Evolutionary conservation across 2,797 vertebrate species (phyloP), one percentile per base, ranked within the genome.

Genomic region (Heterohyrax brucei): DNA sequence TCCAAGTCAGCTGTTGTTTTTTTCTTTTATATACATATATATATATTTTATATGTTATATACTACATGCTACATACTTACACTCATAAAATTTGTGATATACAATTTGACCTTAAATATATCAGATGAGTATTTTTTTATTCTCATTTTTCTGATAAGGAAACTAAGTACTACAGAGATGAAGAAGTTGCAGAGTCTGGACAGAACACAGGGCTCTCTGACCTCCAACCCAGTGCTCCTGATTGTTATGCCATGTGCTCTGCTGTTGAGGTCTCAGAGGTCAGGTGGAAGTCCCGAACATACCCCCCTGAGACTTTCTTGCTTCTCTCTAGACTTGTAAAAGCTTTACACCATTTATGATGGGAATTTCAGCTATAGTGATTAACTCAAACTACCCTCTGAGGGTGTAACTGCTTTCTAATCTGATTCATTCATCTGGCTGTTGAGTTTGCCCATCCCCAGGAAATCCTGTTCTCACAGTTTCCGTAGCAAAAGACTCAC

Each of bases 401-500:
- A 19, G 50, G 7, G 5, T 0, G 0, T 1, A 1, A 48, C 66
- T 56, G 44, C 8, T 3, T 33, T 59, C 33, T 14, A 7, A 7
- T 62, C 94, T 75, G 56, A 80, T 39, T 83, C 80, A 56, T 12
- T 4, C 1, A 0, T 46, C 73, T n/a, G 78, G 44, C 62, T 86
- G 13, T 19, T 80, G 70, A 70, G 44, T 72, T 81, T 22, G 61
- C 30, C 30, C 48, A 7, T 78, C 68, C 68, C 72, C 62, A 87
- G 93, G 91, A 95, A 93, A 96, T 77, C 88, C 84, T 84, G 68
- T 89, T 78, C 77, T 84, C 50, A 62, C 0, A 12, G 73, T 56
- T 59, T 46, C 44, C 50, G 59, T 48, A 21, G 73, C 76, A 56
- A 59, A 82, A 68, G 18, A 30, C 62, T 89, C 28, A 1, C 76